Evolutionary conservation across 2,113 vertebrate genomes (phyloP).

Genomic region (Indri indri): DNA sequence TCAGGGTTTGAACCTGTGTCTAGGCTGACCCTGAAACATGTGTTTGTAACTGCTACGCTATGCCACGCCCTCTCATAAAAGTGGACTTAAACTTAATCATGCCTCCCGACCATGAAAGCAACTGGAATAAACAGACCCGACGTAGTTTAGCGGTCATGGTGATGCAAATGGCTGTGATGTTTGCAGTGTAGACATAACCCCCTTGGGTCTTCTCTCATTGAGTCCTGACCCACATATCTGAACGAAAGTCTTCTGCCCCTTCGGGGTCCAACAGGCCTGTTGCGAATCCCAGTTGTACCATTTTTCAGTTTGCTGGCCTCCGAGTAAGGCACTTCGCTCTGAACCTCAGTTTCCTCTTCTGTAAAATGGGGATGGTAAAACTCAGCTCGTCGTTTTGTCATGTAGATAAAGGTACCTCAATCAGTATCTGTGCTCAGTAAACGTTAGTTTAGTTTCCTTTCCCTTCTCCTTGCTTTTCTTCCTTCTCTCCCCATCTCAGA

Average conservation of each 20-base stretch:
- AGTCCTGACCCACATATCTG: background rate
- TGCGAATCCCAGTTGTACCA: background rate
- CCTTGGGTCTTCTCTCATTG: background rate
- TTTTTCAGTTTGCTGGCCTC: background rate
- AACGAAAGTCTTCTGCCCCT: background rate
- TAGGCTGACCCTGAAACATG: background rate
- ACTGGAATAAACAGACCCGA: rapidly evolving
- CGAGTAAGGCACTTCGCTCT: background rate
- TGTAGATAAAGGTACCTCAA: background rate
- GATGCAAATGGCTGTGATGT: background rate
- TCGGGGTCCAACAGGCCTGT: background rate
- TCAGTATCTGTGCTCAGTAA: background rate
- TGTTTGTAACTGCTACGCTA: background rate
- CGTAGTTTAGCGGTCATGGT: rapidly evolving
- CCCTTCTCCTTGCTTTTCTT: background rate
- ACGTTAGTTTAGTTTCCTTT: background rate
- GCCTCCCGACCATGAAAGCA: background rate
- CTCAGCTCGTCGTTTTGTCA: background rate
- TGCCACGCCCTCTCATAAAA: background rate
- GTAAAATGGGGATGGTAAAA: background rate
- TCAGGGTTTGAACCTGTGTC: background rate
- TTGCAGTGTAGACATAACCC: too few species aligned
- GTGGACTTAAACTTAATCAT: background rate
- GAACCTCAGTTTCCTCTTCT: background rate
- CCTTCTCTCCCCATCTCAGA: background rate